These are phyloP conservation scores for Napeogenes sylphis DNA, from an alignment of 2,888 invertebrate species.

Conservation along the genomic window DNA sequence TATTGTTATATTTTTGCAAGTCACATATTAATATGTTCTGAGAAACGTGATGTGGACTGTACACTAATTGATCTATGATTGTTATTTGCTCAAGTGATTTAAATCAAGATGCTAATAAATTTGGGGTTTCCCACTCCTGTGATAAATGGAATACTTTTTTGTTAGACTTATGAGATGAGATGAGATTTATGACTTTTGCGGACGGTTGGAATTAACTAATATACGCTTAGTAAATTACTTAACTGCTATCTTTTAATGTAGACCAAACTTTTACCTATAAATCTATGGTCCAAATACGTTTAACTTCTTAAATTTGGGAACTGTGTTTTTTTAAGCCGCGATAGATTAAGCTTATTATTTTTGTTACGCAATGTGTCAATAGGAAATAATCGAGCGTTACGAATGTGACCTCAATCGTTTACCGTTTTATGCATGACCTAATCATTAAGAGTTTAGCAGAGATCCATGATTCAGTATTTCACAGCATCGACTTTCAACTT, in stretches of 20 bases:
- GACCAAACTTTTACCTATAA: too few relatives aligned
- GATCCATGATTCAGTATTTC: slow-evolving; percentile 27
- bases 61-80: slow-evolving; percentile 14
- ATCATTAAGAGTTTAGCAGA: slow-evolving; percentile 30
- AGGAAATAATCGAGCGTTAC: slow-evolving; percentile 27
- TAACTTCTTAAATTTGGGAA: neutral
- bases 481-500: slow-evolving; percentile 21
- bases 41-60: neutral
- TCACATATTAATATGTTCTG: slow-evolving; percentile 1
- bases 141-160: too few relatives aligned
- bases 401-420: slow-evolving; percentile 28
- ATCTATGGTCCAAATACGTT: too few relatives aligned
- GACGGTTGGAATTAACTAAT: too few relatives aligned
- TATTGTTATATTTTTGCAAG: neutral
- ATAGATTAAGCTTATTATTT: neutral
- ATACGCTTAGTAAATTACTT: too few relatives aligned
- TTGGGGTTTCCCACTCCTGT: slow-evolving; percentile 16
- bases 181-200: too few relatives aligned
- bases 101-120: slow-evolving; percentile 24
- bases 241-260: too few relatives aligned
- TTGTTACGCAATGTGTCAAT: slow-evolving; percentile 20
- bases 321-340: neutral
- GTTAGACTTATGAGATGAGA: too few relatives aligned
- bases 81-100: slow-evolving; percentile 18
- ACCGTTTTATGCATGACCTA: slow-evolving; percentile 35